Evolutionary conservation across 2,888 invertebrate species (phyloP).

Genomic region (Congeria kusceri): DNA sequence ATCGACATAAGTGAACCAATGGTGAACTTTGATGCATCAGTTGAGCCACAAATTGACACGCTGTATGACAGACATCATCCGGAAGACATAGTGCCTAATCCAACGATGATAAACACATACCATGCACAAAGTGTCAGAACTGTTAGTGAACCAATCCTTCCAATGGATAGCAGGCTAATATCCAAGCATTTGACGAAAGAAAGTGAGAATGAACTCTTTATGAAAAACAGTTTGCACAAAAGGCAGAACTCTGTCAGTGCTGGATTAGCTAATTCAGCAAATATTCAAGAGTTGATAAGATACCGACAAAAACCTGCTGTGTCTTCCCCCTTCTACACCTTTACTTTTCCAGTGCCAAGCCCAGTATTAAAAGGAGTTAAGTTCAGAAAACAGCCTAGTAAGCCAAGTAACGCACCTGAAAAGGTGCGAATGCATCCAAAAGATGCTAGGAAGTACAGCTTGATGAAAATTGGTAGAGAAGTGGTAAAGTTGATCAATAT

Average conservation of each 20-base stretch:
- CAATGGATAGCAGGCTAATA: too few species aligned
- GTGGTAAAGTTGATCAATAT: slow-evolving; percentile 72
- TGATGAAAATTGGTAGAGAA: slow-evolving; percentile 80
- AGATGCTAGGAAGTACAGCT: slow-evolving; percentile 80
- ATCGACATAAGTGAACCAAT: slow-evolving; percentile 36
- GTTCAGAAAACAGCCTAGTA: slow-evolving; percentile 33
- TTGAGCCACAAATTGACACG: neutral
- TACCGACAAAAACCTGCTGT: slow-evolving; percentile 29
- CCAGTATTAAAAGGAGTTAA: slow-evolving; percentile 76
- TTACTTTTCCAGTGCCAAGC: slow-evolving; percentile 79
- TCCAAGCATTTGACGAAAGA: too few species aligned
- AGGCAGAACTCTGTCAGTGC: neutral
- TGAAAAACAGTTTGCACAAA: neutral
- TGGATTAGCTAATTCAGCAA: slow-evolving; percentile 5
- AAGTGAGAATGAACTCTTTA: neutral
- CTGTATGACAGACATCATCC: too few species aligned
- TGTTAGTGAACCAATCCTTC: neutral
- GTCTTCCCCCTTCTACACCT: slow-evolving; percentile 73
- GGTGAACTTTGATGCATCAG: slow-evolving; percentile 12
- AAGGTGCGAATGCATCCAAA: slow-evolving; percentile 80
- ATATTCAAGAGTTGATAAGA: slow-evolving; percentile 38
- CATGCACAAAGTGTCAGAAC: neutral
- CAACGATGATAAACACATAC: neutral
- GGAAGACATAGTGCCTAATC: neutral
- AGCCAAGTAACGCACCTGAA: neutral